Evolutionary conservation across 1,140 invertebrate genomes (phyloP).

Genomic region (Brachionus manjavacas): DNA sequence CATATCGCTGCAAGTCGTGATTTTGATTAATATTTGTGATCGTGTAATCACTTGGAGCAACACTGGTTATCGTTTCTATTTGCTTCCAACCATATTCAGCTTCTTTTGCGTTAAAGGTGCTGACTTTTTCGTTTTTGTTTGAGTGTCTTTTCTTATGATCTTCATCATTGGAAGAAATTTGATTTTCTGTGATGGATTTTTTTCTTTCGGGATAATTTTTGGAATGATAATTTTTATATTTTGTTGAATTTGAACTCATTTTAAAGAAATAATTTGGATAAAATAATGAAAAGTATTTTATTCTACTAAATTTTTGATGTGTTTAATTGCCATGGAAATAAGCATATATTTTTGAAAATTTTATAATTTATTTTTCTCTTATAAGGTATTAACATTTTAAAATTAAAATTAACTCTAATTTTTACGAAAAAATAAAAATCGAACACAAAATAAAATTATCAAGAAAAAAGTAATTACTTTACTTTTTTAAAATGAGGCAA

Average conservation of each 20-base stretch:
- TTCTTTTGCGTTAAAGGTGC: not conserved
- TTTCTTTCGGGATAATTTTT: not conserved
- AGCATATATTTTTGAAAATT: not conserved
- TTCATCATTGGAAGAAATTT: not conserved
- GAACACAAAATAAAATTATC: no score
- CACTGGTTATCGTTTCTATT: conserved; percentile 47
- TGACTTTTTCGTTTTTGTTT: not conserved
- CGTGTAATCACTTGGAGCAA: conserved; percentile 51
- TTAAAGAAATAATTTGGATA: not conserved
- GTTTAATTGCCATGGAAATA: not conserved
- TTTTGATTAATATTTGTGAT: conserved; percentile 56
- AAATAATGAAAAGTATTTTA: not conserved
- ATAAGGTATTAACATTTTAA: no score
- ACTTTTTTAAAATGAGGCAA: no score
- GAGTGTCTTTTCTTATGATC: not conserved
- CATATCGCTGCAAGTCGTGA: conserved; percentile 46
- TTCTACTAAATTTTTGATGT: not conserved
- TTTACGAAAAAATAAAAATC: no score
- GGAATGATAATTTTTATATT: not conserved
- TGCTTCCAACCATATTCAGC: conserved; percentile 47
- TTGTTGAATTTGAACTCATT: not conserved
- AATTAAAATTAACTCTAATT: no score
- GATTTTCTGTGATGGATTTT: not conserved
- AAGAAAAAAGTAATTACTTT: no score
- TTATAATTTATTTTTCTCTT: no score